A percentile compares a stretch with the other conserved stretches of the same genome.
phyloP scores from a whole-genome alignment of 2,888 invertebrate genomes.

The Seira sanloemensis region DNA sequence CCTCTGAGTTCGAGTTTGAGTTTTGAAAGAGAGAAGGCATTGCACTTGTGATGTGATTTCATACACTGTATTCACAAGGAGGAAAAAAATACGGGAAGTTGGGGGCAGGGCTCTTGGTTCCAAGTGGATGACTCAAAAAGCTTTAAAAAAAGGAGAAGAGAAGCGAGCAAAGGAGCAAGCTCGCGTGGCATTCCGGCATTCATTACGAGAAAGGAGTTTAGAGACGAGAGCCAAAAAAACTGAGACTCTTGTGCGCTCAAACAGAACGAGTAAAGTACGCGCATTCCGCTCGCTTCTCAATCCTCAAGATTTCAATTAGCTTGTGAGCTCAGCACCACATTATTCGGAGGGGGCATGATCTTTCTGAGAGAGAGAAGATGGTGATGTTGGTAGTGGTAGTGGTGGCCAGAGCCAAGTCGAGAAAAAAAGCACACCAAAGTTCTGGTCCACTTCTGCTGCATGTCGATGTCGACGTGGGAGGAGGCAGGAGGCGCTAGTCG shows the following conservation, averaged over 20 bases:
- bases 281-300: conserved; percentile 32
- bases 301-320: conserved; percentile 67
- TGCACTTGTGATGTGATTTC: conserved; percentile 8
- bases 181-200: conserved; percentile 63
- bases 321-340: background rate
- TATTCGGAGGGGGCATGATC: background rate
- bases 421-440: too few relatives aligned
- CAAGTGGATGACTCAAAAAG: conserved; percentile 66
- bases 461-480: too few relatives aligned
- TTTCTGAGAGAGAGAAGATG: background rate
- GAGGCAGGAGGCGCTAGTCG: too few relatives aligned
- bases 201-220: too few relatives aligned
- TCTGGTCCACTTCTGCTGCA: too few relatives aligned
- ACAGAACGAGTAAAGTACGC: background rate
- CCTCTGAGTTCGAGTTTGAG: too few relatives aligned
- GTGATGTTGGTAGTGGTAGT: background rate
- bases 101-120: conserved; percentile 62
- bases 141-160: too few relatives aligned
- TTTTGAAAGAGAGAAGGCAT: background rate
- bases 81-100: conserved; percentile 46
- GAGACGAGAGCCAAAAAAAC: conserved; percentile 17
- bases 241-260: conserved; percentile 16
- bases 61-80: conserved; percentile 43
- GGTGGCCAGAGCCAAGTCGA: too few relatives aligned
- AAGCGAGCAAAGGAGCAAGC: conserved; percentile 49